Percentiles rank a stretch among this genome's conserved stretches.
phyloP scores from a whole-genome alignment of 2,888 invertebrate species.

The Himalopsyche kuldschensis region DNA sequence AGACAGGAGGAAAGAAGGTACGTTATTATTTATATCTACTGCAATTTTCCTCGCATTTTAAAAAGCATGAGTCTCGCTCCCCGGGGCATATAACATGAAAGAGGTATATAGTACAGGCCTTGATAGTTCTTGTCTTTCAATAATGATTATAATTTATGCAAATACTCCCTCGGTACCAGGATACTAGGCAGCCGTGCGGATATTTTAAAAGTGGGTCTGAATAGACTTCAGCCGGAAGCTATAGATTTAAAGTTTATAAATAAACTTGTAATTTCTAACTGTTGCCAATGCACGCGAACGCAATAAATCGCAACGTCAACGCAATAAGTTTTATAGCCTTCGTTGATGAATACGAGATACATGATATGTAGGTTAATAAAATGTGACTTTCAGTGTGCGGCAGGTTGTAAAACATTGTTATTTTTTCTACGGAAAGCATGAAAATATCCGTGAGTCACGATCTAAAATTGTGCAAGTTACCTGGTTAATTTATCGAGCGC shows the following conservation, averaged over 20 bases:
- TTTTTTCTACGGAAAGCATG: conserved; percentile 31
- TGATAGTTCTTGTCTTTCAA: conserved; percentile 14
- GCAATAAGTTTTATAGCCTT: conserved; percentile 20
- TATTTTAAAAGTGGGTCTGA: conserved; percentile 4
- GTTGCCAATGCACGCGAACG: conserved; percentile 32
- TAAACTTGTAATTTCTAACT: conserved; percentile 26
- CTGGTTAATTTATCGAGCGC: conserved; percentile 17
- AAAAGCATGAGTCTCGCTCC: not conserved
- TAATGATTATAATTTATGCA: conserved; percentile 35
- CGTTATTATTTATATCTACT: not conserved
- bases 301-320: conserved; percentile 32
- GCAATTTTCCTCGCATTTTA: not conserved
- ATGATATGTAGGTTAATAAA: conserved; percentile 37
- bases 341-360: conserved; percentile 25
- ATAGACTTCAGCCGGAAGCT: conserved; percentile 32
- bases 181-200: conserved; percentile 13
- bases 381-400: conserved; percentile 16
- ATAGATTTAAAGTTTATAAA: conserved; percentile 27
- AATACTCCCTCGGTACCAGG: conserved; percentile 28
- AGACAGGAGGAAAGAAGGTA: not conserved
- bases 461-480: conserved; percentile 31
- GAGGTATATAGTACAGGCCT: conserved; percentile 5
- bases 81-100: conserved; percentile 11
- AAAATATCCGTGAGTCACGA: conserved; percentile 38
- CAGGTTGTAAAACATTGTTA: conserved; percentile 30